A percentile compares a stretch with the other conserved stretches of the same genome.
Evolutionary conservation across 2,113 vertebrate genomes (phyloP).

Genomic region (Tympanuchus pallidicinctus): DNA sequence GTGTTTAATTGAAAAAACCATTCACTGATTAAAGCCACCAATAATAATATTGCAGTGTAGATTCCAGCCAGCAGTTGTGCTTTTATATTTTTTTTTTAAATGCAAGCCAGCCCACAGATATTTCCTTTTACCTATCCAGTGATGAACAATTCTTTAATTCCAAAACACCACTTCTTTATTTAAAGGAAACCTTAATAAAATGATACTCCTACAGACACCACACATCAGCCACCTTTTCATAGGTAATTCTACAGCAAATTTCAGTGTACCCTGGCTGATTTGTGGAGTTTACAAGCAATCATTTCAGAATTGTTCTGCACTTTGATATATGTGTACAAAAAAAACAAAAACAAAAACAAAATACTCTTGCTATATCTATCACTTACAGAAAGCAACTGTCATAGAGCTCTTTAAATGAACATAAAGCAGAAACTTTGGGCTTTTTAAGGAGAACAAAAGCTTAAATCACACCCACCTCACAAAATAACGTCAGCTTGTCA

Average conservation of each 20-base stretch:
- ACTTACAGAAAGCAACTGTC: neutral
- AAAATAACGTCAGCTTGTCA: constrained; percentile 97
- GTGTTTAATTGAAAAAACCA: neutral
- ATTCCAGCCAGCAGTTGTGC: neutral
- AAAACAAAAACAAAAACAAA: neutral
- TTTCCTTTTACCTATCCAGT: neutral
- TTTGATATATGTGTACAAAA: neutral
- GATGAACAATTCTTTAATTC: neutral
- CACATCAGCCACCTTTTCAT: neutral
- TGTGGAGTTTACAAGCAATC: neutral
- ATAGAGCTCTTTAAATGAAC: neutral
- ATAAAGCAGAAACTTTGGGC: neutral
- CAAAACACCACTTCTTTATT: neutral
- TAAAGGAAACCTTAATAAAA: neutral
- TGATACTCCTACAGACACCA: neutral
- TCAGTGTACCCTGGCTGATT: neutral
- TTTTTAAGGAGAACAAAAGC: neutral
- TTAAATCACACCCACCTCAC: constrained; percentile 85
- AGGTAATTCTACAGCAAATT: neutral
- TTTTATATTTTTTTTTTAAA: neutral
- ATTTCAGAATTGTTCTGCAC: neutral
- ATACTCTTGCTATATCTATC: neutral
- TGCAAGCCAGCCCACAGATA: neutral
- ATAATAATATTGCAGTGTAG: neutral
- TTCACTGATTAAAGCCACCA: neutral